Percentiles rank a stretch among this genome's conserved stretches.
These are phyloP conservation scores for Gnathonemus longibarbis DNA, from an alignment of 2,113 vertebrate genomes.

Conservation along the genomic window DNA sequence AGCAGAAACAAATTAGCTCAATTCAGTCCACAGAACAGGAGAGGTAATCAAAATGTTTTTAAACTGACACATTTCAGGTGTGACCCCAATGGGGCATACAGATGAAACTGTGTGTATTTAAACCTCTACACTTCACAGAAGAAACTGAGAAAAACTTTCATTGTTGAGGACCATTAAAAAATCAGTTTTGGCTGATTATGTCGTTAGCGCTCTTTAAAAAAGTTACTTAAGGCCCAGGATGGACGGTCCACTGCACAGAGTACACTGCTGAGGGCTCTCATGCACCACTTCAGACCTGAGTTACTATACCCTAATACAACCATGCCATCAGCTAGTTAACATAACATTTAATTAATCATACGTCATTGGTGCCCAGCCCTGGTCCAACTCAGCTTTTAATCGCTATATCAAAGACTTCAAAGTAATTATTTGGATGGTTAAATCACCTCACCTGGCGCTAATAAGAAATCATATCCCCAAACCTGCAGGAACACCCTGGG, in stretches of 20 bases:
- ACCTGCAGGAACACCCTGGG: background rate
- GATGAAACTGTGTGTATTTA: background rate
- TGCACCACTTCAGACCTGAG: background rate
- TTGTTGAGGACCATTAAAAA: background rate
- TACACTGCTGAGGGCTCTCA: background rate
- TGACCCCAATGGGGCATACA: background rate
- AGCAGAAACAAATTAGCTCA: no score
- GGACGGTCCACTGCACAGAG: background rate
- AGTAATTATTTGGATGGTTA: background rate
- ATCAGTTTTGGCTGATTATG: background rate
- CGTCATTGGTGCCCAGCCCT: background rate
- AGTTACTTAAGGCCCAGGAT: background rate
- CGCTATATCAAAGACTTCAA: background rate
- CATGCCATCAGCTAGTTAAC: background rate
- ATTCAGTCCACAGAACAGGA: no score
- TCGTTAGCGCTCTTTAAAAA: background rate
- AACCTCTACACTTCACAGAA: background rate
- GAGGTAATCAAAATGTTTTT: no score
- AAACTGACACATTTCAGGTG: no score
- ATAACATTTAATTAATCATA: background rate
- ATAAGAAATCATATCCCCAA: background rate
- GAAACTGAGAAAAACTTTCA: no score
- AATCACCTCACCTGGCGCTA: background rate
- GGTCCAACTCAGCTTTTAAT: background rate
- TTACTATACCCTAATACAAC: background rate